A percentile compares a stretch with the other conserved stretches of the same genome.
Conservation (phyloP, 2,797 vertebrate species). For the Scyliorhinus canicula region DNA sequence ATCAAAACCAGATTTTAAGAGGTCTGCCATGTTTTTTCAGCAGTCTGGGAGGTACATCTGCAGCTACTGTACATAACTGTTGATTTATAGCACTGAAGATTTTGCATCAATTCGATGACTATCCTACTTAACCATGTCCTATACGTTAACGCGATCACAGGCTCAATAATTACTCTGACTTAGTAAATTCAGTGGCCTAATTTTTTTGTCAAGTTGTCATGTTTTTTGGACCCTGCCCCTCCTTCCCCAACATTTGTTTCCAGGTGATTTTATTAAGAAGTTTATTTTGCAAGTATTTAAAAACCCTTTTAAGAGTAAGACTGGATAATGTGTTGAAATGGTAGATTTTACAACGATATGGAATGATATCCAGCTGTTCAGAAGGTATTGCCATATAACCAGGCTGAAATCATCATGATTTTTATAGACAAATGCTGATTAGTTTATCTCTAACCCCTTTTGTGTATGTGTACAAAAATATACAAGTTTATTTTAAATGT, state of each 20-base stretch:
- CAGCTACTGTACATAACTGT: background rate
- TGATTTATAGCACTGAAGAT: background rate
- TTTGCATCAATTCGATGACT: background rate
- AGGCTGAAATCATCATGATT: background rate
- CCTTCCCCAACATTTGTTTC: background rate
- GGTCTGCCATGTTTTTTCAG: background rate
- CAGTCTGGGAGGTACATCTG: background rate
- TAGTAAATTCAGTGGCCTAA: background rate
- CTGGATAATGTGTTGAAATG: background rate
- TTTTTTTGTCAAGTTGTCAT: background rate
- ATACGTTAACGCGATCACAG: background rate
- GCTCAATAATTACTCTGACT: background rate
- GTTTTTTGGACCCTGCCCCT: background rate
- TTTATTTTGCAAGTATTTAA: conserved; percentile 32
- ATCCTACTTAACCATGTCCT: background rate
- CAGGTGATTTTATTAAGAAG: background rate
- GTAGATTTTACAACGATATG: background rate
- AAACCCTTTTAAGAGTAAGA: background rate
- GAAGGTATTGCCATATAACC: background rate
- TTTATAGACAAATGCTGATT: conserved; percentile 33
- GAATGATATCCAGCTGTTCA: background rate
- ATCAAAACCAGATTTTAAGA: background rate
- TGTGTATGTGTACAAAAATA: background rate
- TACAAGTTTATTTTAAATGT: conserved; percentile 34
- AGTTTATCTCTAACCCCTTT: conserved; percentile 16